Evolutionary conservation across 2,113 vertebrate species (phyloP).

Genomic region (Procavia capensis): DNA sequence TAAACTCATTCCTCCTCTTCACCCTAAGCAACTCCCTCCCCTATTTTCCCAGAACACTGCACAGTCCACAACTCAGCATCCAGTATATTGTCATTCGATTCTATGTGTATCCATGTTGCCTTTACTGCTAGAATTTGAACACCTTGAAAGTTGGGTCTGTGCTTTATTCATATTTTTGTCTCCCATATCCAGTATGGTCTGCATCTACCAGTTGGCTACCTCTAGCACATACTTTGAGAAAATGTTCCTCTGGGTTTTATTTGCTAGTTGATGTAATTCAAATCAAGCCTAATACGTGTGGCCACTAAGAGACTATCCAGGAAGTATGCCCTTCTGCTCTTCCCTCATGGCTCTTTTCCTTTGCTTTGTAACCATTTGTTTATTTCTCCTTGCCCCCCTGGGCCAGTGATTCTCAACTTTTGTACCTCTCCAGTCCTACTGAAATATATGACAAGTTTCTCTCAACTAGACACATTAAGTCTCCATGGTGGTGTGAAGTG

Average conservation of each 20-base stretch:
- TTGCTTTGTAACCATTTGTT: background rate
- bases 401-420: background rate
- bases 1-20: background rate
- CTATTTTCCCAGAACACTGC: background rate
- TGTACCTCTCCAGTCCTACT: background rate
- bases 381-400: background rate
- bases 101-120: background rate
- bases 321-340: background rate
- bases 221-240: constrained; percentile 1
- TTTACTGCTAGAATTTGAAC: background rate
- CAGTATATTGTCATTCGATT: background rate
- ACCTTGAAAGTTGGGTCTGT: background rate
- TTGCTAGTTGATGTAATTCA: constrained; percentile 17
- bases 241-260: background rate
- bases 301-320: background rate
- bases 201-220: background rate
- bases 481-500: background rate
- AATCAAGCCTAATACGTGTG: background rate
- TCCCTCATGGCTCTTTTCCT: background rate
- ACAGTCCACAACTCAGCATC: background rate
- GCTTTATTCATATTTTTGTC: background rate
- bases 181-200: background rate
- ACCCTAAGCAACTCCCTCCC: background rate
- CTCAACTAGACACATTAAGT: background rate
- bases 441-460: background rate